Percentiles rank a stretch among this genome's conserved stretches.
These are phyloP conservation scores for Gerosis bhagava DNA, from an alignment of 2,888 invertebrate species.

Conservation along the genomic window DNA sequence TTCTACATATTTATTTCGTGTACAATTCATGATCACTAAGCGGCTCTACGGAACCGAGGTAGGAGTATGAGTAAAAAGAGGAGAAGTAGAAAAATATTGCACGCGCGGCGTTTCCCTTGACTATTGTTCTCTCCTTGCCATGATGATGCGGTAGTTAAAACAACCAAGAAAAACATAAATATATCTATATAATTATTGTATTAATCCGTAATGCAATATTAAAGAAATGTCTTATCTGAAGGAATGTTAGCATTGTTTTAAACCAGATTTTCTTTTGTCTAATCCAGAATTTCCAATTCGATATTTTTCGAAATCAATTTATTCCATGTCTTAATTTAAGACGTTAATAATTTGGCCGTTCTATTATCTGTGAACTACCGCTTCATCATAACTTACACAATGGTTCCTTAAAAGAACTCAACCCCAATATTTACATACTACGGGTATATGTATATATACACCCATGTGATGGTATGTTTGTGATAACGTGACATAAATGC, in stretches of 20 bases:
- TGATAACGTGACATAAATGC: slow-evolving; percentile 70
- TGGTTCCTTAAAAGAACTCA: slow-evolving; percentile 40
- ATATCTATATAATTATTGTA: too few relatives aligned
- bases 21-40: slow-evolving; percentile 29
- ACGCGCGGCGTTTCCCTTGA: slow-evolving; percentile 36
- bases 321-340: too few relatives aligned
- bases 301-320: too few relatives aligned
- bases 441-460: slow-evolving; percentile 37
- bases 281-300: too few relatives aligned
- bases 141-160: slow-evolving; percentile 24
- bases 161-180: too few relatives aligned
- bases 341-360: too few relatives aligned
- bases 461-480: slow-evolving; percentile 63
- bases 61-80: slow-evolving; percentile 25
- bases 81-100: slow-evolving; percentile 60
- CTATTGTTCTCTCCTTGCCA: slow-evolving; percentile 7
- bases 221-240: too few relatives aligned
- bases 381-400: slow-evolving; percentile 20
- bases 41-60: slow-evolving; percentile 18
- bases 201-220: too few relatives aligned
- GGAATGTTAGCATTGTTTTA: too few relatives aligned
- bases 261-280: too few relatives aligned
- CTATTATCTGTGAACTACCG: too few relatives aligned
- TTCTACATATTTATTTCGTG: slow-evolving; percentile 30
- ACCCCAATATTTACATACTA: slow-evolving; percentile 52